A percentile compares a stretch with the other conserved stretches of the same genome.
Conservation (phyloP, 2,888 invertebrate species). For the Endomychus coccineus region DNA sequence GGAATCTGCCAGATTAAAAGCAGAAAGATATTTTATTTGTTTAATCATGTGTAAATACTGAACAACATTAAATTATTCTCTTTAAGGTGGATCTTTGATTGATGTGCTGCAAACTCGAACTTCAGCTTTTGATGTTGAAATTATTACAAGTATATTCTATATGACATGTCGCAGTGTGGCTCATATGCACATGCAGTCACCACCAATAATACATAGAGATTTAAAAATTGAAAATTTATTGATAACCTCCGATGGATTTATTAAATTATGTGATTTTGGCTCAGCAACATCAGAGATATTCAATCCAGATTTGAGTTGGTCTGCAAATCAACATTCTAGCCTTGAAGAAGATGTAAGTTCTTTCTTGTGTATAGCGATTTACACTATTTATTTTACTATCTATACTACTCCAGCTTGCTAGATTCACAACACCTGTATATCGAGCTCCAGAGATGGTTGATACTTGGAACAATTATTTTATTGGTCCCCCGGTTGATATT, state of each 20-base stretch:
- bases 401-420: conserved; percentile 54
- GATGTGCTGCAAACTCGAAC: conserved; percentile 56
- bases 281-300: conserved; percentile 81
- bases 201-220: conserved; percentile 92
- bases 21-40: no score
- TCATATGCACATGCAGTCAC: conserved; percentile 85
- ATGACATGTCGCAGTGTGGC: conserved; percentile 85
- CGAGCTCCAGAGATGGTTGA: conserved; percentile 98
- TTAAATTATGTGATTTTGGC: conserved; percentile 97
- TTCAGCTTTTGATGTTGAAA: conserved; percentile 56
- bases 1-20: no score
- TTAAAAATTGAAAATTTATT: conserved; percentile 94
- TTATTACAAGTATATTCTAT: conserved; percentile 79
- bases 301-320: conserved; percentile 84
- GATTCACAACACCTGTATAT: conserved; percentile 89
- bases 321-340: conserved; percentile 80
- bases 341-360: conserved; percentile 82
- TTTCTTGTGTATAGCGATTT: conserved; percentile 1
- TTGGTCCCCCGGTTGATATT: conserved; percentile 84
- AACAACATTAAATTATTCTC: conserved; percentile 5
- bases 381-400: conserved; percentile 8
- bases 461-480: conserved; percentile 91
- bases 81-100: conserved; percentile 56
- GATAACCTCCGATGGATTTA: conserved; percentile 72
- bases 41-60: no score